Base-by-base conservation (phyloP, 2,797 vertebrate genomes). In the Myiotriccus ornatus region DNA sequence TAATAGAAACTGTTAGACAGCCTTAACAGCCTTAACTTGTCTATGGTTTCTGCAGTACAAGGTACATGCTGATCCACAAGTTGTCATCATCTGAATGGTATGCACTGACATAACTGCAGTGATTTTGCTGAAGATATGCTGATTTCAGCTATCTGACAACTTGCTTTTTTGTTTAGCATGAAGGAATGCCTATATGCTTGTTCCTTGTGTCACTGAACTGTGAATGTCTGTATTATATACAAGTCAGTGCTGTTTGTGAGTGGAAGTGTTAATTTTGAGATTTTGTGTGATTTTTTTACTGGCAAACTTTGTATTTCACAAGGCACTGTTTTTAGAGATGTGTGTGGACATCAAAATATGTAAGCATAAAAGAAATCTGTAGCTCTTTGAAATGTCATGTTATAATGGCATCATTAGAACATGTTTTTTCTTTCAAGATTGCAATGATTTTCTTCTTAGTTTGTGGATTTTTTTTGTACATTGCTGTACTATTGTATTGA, bases 211-310 rank as follows among this genome's bases (percentile, higher is more conserved):
- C 52, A 41, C 8, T 2, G 60, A 63, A 10, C 41, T 47, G n/a
- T 71, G 23, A 53, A 46, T 55, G 30, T 57, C 53, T 87, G 16
- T n/a, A 20, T 8, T n/a, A 18, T 8, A 18, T 52, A 50, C 41
- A 43, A 74, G 73, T 27, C 43, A 53, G 10, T 39, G 41, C 34
- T 13, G 20, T 91, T 71, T 87, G 35, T 59, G 35, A 55, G 32
- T 12, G 0, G 4, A 41, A 52, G 37, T 17, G 23, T 68, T 92
- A 84, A 56, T 69, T 84, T 67, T 87, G 56, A 90, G 43, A 43
- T 86, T 34, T 60, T 39, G 14, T 79, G 22, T 68, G 90, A 55
- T 91, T 93, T 96, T 68, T 64, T 77, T 80, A 63, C 64, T 90
- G 83, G 55, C 37, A 77, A 19, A 39, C 21, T 59, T 79, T 52